These are phyloP conservation scores for Petrocephalus sullivani DNA, from an alignment of 2,797 vertebrate species.

Conservation along the genomic window DNA sequence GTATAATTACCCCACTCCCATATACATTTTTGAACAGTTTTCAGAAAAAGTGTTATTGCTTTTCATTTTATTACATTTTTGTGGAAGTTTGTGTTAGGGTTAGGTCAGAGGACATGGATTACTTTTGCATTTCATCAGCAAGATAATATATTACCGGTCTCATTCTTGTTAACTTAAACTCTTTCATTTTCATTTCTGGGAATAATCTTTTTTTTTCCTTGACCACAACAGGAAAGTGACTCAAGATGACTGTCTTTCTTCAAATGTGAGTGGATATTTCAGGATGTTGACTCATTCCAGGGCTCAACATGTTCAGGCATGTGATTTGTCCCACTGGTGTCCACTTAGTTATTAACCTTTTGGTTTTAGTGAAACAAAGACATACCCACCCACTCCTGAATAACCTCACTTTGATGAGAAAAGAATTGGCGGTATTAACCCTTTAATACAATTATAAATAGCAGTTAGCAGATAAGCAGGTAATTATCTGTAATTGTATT, in stretches of 20 bases:
- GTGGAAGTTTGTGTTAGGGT: neutral
- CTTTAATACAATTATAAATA: neutral
- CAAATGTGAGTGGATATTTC: conserved; percentile 30
- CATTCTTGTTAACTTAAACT: neutral
- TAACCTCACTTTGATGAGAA: no score
- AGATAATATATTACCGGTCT: neutral
- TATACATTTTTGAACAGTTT: neutral
- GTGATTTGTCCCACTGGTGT: conserved; percentile 14
- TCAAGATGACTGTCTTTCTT: conserved; percentile 41
- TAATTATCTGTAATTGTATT: neutral
- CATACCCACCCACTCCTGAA: neutral
- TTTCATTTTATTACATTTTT: neutral
- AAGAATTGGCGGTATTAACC: neutral
- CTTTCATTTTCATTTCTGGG: neutral
- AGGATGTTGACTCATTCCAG: neutral
- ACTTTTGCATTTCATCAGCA: neutral
- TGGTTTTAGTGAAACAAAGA: neutral
- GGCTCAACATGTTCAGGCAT: conserved; percentile 46
- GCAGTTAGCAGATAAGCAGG: neutral
- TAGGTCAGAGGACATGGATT: neutral
- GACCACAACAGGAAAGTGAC: conserved; percentile 25
- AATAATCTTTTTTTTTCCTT: conserved; percentile 1
- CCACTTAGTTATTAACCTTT: conserved; percentile 15
- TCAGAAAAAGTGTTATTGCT: neutral
- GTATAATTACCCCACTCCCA: neutral